phyloP scores from a whole-genome alignment of 2,113 vertebrate species.

The Zosterops pallidus region DNA sequence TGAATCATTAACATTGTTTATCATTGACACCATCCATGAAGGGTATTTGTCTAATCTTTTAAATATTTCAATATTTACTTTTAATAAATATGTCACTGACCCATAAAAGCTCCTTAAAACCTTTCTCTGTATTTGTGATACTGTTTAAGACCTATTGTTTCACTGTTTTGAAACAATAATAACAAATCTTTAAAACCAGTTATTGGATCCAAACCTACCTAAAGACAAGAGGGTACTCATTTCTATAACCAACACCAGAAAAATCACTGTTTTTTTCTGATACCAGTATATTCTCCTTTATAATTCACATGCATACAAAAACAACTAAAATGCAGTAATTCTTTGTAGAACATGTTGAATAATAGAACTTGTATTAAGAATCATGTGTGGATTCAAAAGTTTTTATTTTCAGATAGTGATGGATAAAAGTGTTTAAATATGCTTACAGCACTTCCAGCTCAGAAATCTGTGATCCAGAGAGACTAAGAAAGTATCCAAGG shows the following conservation, averaged over 20 bases:
- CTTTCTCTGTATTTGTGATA: background rate
- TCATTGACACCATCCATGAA: background rate
- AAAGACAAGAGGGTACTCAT: background rate
- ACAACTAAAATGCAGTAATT: background rate
- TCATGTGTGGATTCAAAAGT: background rate
- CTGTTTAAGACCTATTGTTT: background rate
- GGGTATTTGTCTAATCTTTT: background rate
- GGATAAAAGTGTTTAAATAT: background rate
- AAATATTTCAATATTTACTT: background rate
- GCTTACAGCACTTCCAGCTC: background rate
- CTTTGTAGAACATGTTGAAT: background rate
- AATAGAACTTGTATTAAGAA: background rate
- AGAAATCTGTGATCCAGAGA: background rate
- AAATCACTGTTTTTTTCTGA: background rate
- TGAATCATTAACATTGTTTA: slow-evolving; percentile 15
- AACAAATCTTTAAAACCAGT: background rate
- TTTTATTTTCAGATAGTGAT: background rate
- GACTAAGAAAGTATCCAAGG: background rate
- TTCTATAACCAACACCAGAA: background rate
- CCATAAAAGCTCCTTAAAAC: background rate
- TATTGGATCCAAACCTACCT: background rate
- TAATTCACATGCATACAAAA: background rate
- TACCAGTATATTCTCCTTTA: background rate
- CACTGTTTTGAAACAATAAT: background rate
- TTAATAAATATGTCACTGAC: background rate